Base-by-base conservation (phyloP, 2,888 invertebrate genomes). In the Diadromus collaris region DNA sequence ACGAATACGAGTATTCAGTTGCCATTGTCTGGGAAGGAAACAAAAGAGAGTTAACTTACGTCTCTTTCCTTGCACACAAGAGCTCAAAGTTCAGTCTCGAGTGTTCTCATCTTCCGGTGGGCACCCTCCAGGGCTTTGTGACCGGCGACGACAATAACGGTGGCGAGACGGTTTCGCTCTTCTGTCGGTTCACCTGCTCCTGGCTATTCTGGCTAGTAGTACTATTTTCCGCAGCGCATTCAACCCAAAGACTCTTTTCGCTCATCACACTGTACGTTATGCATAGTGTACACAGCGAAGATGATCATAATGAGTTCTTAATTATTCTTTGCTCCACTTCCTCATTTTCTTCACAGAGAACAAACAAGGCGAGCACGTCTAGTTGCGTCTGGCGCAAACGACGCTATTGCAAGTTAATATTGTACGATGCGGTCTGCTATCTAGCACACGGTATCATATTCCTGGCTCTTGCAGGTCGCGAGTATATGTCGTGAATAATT, bases 1-100 rank as follows among this genome's bases (percentile, higher is more conserved):
- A 32, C 46, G 56, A 56, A 61, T 41, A 75, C 56, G n/a, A 67
- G 78, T 71, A 79, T 75, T 71, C 46, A 51, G 78, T 85, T 80
- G 86, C 85, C 85, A 88, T 88, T 88, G 88, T 88, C 84, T 83
- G 24, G 19, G 46, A 81, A 51, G 82, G 81, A 87, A 87, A 88
- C 88, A 88, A 88, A 88, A 88, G 88, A 80, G 85, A 86, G 88
- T 85, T 87, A 85, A 86, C 86, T 86, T 86, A 85, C 83, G 85
- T 81, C 82, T 82, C 82, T 79, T 74, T 24, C 64, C 63, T 46
- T 41, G 84, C 84, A 85, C 86, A 87, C 86, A 85, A 85, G 87
- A 87, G 87, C 86, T 86, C 85, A 87, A 86, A 88, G 87, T 87
- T 87, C 88, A 86, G 85, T 88, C 87, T 87, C 85, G 85, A 87